Percentiles rank a stretch among this genome's conserved stretches.
These are phyloP conservation scores for Anolis apletophallus DNA, from an alignment of 2,797 vertebrate genomes.

Conservation along the genomic window DNA sequence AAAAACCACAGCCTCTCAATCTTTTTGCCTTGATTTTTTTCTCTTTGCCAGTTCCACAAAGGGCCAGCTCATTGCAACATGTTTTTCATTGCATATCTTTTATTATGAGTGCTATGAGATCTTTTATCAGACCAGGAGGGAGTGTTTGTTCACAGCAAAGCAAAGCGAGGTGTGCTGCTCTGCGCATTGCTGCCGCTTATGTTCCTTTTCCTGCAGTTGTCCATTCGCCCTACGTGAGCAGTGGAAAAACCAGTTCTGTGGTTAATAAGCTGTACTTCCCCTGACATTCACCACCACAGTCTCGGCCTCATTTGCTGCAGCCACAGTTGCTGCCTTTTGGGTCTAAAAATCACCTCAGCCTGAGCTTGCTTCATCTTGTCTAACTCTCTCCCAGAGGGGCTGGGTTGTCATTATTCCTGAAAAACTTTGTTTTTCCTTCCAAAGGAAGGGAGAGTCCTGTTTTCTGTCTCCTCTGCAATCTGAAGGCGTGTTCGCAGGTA, in stretches of 20 bases:
- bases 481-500: conserved; percentile 22
- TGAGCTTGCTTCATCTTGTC: conserved; percentile 55
- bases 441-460: no score
- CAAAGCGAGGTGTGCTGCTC: fast-evolving
- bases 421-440: neutral
- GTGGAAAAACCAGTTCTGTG: conserved; percentile 79
- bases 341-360: neutral
- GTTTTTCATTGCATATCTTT: neutral
- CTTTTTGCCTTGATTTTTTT: neutral
- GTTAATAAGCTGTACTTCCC: conserved; percentile 75
- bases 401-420: neutral
- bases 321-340: conserved; percentile 26
- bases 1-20: no score
- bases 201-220: conserved; percentile 53
- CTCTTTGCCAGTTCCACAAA: no score
- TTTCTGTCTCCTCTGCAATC: conserved; percentile 6
- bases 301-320: conserved; percentile 44
- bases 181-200: neutral
- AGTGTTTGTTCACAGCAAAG: neutral
- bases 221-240: conserved; percentile 69
- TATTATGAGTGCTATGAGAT: neutral
- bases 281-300: conserved; percentile 69
- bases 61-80: no score
- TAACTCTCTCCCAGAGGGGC: neutral
- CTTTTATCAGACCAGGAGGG: neutral